Percentiles rank a stretch among this genome's conserved stretches.
Conservation (phyloP, 2,888 invertebrate genomes). For the Axea sp. region DNA sequence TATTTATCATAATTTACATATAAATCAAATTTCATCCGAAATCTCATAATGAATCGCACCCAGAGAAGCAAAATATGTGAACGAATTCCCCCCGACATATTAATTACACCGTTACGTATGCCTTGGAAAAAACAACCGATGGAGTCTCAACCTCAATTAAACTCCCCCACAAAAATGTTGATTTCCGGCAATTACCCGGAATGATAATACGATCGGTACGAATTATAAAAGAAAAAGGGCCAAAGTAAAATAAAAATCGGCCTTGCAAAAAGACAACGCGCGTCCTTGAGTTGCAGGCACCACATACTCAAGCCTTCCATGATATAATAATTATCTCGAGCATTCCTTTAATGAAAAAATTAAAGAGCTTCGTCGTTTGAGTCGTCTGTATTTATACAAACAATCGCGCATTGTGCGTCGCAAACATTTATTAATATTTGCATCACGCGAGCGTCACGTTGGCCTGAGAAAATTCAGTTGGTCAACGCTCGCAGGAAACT, state of each 20-base stretch:
- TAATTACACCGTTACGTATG: constrained; percentile 49
- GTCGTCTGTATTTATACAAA: constrained; percentile 44
- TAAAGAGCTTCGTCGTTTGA: not conserved
- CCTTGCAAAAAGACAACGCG: constrained; percentile 38
- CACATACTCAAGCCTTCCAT: constrained; percentile 48
- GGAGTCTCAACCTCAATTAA: constrained; percentile 50
- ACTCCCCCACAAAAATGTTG: constrained; percentile 60
- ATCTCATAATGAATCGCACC: constrained; percentile 15
- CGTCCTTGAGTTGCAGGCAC: constrained; percentile 58
- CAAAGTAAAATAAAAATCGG: constrained; percentile 44
- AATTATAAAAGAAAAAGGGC: constrained; percentile 30
- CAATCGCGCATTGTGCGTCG: constrained; percentile 53
- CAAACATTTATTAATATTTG: constrained; percentile 58
- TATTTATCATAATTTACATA: not conserved
- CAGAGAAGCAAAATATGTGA: constrained; percentile 24
- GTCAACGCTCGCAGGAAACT: constrained; percentile 62
- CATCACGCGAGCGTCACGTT: constrained; percentile 33
- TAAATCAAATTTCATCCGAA: constrained; percentile 9
- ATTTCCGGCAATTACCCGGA: constrained; percentile 59
- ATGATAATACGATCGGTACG: constrained; percentile 49
- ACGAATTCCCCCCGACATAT: constrained; percentile 48
- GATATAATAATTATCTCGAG: constrained; percentile 60
- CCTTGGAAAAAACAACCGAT: constrained; percentile 32
- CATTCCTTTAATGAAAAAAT: constrained; percentile 29
- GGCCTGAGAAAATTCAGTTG: constrained; percentile 54